Base-by-base conservation (phyloP, 2,888 invertebrate genomes). In the Apodemia duryi region DNA sequence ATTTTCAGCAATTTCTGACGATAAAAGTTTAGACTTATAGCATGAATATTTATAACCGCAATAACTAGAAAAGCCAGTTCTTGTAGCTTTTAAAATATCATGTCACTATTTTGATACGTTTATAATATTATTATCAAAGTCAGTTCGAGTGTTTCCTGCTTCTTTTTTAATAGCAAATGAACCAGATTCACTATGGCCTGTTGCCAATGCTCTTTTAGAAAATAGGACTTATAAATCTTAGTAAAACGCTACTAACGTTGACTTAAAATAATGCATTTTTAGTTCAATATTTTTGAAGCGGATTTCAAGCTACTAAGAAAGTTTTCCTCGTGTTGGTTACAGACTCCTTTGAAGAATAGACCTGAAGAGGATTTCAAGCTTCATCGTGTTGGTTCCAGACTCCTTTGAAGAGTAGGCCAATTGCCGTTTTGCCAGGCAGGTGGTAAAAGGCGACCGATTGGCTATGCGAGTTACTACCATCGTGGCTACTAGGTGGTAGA, bases 201-300 rank as follows among this genome's bases (percentile, higher is more conserved):
- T 57, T 57, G 57, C 57, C 57, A 57, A 57, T 29, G 57, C 32
- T 57, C 29, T 54, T 54, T 57, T 57, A 57, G 57, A 57, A 57
- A 29, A 29, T 57, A 9, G 29, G 32, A 32, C 57, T 32, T 57
- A 57, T 57, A 57, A 57, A 57, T 57, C 57, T 57, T 29, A 10
- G 32, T 9, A 52, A 28, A 7, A 57, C 13, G 2, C 13, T 13
- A 46, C 10, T 46, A 13, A 46, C 13, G 46, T 46, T 13, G 46
- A 46, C 46, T 46, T 46, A 9, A 46, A 46, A 46, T 46, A 5
- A 13, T 46, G 46, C 46, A 46, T 43, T 46, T 46, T 46, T 46
- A 46, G 46, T 46, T 43, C 11, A 11, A 5, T 13, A 46, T 46
- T 46, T 11, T 46, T 46, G 13, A 13, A 46, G 46, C 13, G 46